These are phyloP conservation scores for Omphaloscelis lunosa DNA, from an alignment of 2,888 invertebrate genomes.

Conservation along the genomic window DNA sequence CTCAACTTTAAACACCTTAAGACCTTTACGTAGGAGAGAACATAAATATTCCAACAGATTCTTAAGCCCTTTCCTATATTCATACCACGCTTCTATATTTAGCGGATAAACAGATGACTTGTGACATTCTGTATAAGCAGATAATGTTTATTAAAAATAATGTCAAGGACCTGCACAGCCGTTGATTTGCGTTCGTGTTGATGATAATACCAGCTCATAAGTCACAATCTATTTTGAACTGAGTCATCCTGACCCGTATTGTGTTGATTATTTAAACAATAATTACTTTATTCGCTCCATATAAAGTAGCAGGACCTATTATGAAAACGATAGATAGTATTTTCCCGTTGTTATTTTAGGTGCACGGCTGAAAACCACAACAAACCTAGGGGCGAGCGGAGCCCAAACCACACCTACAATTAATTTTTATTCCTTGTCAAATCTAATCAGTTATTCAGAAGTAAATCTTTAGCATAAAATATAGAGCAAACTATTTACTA, in stretches of 20 bases:
- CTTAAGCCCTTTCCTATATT: conserved; percentile 16
- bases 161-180: conserved; percentile 80
- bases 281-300: conserved; percentile 15
- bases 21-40: not conserved
- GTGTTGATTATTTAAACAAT: conserved; percentile 20
- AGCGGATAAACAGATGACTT: conserved; percentile 53
- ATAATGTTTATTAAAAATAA: conserved; percentile 77
- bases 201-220: conserved; percentile 72
- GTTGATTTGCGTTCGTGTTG: conserved; percentile 78
- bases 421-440: not conserved
- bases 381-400: no score
- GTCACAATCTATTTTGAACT: conserved; percentile 47
- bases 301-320: not conserved
- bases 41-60: conserved; percentile 17
- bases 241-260: conserved; percentile 51
- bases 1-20: not conserved
- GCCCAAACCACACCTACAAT: no score
- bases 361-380: not conserved
- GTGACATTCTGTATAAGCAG: conserved; percentile 68
- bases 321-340: conserved; percentile 8
- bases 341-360: conserved; percentile 26
- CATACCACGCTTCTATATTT: conserved; percentile 41
- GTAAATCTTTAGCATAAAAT: conserved; percentile 22
- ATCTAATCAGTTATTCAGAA: not conserved
- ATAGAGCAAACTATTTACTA: conserved; percentile 43